Conservation (phyloP, 2,888 invertebrate species). For the Hydriomena furcata region DNA sequence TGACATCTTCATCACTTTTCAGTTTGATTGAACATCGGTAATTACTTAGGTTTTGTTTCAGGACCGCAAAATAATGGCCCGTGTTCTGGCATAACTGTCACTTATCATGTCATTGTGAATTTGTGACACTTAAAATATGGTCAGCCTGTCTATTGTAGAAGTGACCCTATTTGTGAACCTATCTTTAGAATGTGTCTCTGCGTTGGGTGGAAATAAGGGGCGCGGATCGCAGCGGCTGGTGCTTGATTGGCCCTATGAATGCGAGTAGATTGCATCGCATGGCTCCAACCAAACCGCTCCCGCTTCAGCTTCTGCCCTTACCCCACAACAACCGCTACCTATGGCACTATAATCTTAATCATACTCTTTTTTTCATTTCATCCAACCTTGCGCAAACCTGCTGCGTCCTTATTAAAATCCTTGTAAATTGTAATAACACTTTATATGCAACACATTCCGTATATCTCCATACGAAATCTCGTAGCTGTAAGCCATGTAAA, state of each 20-base stretch:
- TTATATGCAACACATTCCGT: conserved; percentile 44
- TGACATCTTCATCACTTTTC: no score
- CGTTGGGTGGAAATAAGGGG: conserved; percentile 59
- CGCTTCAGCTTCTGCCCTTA: conserved; percentile 33
- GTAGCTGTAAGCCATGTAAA: conserved; percentile 74
- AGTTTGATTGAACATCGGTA: no score
- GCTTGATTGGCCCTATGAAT: conserved; percentile 83
- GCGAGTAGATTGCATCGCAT: conserved; percentile 76
- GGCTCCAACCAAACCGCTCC: conserved; percentile 31
- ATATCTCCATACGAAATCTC: conserved; percentile 61
- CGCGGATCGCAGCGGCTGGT: conserved; percentile 70
- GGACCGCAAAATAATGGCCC: no score
- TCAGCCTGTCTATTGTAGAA: not conserved
- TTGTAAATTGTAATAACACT: conserved; percentile 40
- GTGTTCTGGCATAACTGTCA: no score
- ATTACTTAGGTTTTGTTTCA: no score
- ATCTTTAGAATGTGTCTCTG: conserved; percentile 32
- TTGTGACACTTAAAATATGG: no score
- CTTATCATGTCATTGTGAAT: no score
- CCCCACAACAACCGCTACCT: conserved; percentile 26
- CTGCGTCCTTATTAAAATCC: conserved; percentile 38
- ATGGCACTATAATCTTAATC: conserved; percentile 32
- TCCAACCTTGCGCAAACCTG: conserved; percentile 29
- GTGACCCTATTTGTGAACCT: not conserved
- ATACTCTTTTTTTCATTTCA: conserved; percentile 28